Conservation (phyloP, 2,888 invertebrate genomes). For the Erynnis tages region DNA sequence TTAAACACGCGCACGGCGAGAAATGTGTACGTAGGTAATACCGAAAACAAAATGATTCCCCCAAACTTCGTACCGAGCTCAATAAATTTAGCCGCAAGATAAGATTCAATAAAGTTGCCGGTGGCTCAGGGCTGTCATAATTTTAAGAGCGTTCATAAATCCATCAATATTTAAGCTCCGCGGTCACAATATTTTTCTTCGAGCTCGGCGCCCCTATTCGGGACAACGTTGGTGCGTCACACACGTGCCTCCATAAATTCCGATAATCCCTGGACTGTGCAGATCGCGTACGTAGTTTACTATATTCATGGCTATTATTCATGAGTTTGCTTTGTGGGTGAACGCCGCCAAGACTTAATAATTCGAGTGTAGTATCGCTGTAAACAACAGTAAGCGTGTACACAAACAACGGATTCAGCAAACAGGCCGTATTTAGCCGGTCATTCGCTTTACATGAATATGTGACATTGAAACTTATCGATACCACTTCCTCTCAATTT, state of each 20-base stretch:
- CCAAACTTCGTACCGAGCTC: constrained; percentile 57
- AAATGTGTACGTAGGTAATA: constrained; percentile 32
- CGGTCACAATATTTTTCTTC: constrained; percentile 73
- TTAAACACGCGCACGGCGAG: neutral
- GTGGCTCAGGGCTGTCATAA: constrained; percentile 68
- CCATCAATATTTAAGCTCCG: constrained; percentile 78
- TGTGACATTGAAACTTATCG: too few species aligned
- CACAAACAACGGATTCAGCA: constrained; percentile 18
- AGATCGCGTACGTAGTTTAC: constrained; percentile 56
- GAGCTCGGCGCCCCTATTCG: constrained; percentile 42
- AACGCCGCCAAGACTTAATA: constrained; percentile 66
- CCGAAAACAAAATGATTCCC: constrained; percentile 56
- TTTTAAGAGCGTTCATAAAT: constrained; percentile 78
- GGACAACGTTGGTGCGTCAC: constrained; percentile 64
- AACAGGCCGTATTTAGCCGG: constrained; percentile 4
- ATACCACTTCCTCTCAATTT: too few species aligned
- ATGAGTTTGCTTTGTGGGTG: constrained; percentile 66
- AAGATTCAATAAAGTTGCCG: constrained; percentile 73
- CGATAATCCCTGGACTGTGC: constrained; percentile 67
- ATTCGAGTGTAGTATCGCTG: constrained; percentile 57
- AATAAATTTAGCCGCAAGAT: constrained; percentile 68
- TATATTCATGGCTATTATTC: constrained; percentile 66
- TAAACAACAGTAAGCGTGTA: constrained; percentile 38
- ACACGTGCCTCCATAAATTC: constrained; percentile 74
- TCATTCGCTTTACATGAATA: constrained; percentile 4